phyloP scores from a whole-genome alignment of 2,888 invertebrate species.

The Troides oblongomaculatus region DNA sequence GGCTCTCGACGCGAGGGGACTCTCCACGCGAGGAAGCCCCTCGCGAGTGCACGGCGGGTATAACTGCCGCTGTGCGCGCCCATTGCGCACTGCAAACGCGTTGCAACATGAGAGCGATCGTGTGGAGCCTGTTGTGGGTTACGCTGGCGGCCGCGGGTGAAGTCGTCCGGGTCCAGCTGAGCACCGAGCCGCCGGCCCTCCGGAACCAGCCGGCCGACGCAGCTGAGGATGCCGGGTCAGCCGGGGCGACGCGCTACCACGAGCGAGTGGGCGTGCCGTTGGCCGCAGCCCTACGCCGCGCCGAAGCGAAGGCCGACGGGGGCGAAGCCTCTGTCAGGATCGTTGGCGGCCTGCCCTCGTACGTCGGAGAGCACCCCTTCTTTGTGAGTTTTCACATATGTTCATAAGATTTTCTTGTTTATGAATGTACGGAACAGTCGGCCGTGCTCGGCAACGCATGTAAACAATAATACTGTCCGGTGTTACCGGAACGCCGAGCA shows the following conservation, averaged over 20 bases:
- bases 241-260: constrained; percentile 13
- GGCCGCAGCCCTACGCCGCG: constrained; percentile 83
- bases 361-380: constrained; percentile 30
- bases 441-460: too few relatives aligned
- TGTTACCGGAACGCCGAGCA: not conserved
- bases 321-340: constrained; percentile 24
- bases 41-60: not conserved
- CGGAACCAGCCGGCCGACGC: not conserved
- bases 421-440: too few relatives aligned
- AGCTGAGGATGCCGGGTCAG: constrained; percentile 1
- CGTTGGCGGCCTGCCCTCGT: constrained; percentile 28
- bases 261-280: constrained; percentile 56
- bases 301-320: constrained; percentile 21
- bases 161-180: constrained; percentile 8
- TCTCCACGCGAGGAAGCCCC: constrained; percentile 10
- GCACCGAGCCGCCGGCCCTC: constrained; percentile 13
- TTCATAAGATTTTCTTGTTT: not conserved
- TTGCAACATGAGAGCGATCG: constrained; percentile 5
- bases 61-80: not conserved
- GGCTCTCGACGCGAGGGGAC: constrained; percentile 7
- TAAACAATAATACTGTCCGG: too few relatives aligned
- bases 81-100: not conserved
- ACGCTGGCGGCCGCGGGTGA: constrained; percentile 2
- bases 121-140: not conserved
- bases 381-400: constrained; percentile 24